Conservation (phyloP, 2,113 vertebrate species). For the Eurystomus gularis region DNA sequence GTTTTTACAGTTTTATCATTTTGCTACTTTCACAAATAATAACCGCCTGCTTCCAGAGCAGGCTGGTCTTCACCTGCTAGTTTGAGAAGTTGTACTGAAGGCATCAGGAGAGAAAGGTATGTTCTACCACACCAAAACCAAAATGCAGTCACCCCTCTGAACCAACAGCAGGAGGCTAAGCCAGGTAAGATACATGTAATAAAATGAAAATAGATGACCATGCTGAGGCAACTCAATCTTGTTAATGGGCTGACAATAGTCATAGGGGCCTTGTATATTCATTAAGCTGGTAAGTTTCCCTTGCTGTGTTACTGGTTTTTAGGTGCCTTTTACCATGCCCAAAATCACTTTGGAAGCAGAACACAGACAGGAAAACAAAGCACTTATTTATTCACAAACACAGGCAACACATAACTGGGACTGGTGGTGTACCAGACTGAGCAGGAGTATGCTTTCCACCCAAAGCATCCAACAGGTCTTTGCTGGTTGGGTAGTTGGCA, state of each 20-base stretch:
- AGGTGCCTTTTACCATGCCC: neutral
- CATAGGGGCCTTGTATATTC: neutral
- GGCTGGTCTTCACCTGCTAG: neutral
- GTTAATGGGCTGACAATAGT: neutral
- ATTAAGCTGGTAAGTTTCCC: neutral
- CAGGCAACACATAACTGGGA: accelerated
- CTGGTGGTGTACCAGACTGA: neutral
- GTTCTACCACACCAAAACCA: neutral
- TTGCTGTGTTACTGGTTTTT: neutral
- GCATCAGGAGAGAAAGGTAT: neutral
- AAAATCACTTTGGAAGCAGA: neutral
- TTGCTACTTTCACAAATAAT: neutral
- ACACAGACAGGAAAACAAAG: neutral
- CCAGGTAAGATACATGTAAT: neutral
- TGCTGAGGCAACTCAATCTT: neutral
- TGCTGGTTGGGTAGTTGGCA: neutral
- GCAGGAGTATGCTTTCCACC: neutral
- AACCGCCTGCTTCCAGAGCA: neutral
- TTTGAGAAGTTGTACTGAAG: neutral
- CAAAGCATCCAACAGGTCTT: neutral
- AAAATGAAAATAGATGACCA: neutral
- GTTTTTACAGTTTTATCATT: neutral
- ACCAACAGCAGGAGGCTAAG: neutral
- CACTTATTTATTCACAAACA: neutral
- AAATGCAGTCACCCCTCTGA: neutral